Base-by-base conservation (phyloP, 1,140 invertebrate species). In the Zophobas atratus region DNA sequence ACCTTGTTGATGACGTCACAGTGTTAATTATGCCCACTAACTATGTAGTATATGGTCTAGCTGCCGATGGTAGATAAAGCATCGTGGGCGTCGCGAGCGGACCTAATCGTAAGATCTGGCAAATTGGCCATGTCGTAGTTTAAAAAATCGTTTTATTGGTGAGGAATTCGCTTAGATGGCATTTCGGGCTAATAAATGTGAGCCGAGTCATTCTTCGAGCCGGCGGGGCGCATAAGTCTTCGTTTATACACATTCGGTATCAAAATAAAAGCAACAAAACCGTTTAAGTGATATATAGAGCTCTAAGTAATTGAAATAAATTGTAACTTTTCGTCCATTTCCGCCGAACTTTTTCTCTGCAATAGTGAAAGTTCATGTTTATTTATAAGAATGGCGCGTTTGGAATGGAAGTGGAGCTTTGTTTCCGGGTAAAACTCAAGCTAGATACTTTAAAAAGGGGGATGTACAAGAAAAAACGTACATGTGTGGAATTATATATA, bases 211-310 rank as follows among this genome's bases (percentile, higher is more conserved):
- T 73, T 73, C 46, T 73, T 57, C 48, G 56, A 60, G 55, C 60
- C 41, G 55, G 48, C 56, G 38, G 57, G 56, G 56, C 43, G 55
- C 56, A 76, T 76, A 76, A 63, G 56, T 76, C 74, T 76, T 76
- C 74, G 74, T 76, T 76, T 73, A 73, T 56, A 76, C 74, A 67
- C 74, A 67, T 67, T 51, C 60, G 46, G 73, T 63, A 75, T 63
- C 74, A 63, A 67, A 76, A 76, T 63, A 76, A 67, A 41, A 67
- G 74, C 74, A 67, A 67, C 74, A 67, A 75, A 76, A 76, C 60
- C 60, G 74, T 76, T 75, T 73, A 76, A 76, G 74, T 76, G 74
- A 76, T 76, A 76, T 76, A 76, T 76, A 76, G 74, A 56, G 74
- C 48, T 76, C 39, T 76, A 51, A 67, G 74, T 76, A 76, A 76